These are phyloP conservation scores for Ladona fulva DNA, from an alignment of 1,140 invertebrate species.

Conservation along the genomic window DNA sequence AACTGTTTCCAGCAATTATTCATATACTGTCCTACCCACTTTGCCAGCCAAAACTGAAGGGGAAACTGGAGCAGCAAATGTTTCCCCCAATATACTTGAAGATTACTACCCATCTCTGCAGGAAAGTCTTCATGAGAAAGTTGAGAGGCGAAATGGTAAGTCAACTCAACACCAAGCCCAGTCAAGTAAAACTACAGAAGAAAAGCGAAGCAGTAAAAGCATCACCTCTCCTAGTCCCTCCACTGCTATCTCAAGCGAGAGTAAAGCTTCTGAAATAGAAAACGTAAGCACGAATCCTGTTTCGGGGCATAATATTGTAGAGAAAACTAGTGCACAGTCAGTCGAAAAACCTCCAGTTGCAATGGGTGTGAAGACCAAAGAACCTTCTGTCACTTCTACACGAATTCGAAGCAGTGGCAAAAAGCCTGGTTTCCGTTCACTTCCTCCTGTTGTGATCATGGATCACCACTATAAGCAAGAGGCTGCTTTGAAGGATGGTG, in stretches of 20 bases:
- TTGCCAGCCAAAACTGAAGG: neutral
- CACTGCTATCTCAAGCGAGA: neutral
- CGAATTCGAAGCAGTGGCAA: neutral
- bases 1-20: neutral
- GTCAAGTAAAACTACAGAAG: neutral
- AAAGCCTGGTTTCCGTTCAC: neutral
- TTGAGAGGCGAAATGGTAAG: neutral
- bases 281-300: neutral
- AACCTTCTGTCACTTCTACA: neutral
- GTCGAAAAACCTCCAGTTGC: neutral
- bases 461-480: neutral
- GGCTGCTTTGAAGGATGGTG: neutral
- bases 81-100: neutral
- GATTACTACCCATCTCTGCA: slow-evolving; percentile 12
- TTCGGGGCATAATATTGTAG: neutral
- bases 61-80: neutral
- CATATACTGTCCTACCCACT: neutral
- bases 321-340: neutral
- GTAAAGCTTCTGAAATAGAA: neutral
- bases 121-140: neutral
- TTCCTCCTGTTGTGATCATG: slow-evolving; percentile 1
- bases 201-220: neutral
- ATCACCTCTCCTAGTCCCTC: neutral
- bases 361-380: neutral
- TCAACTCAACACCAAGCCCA: neutral